Conservation (phyloP, 2,888 invertebrate genomes). For the Megaustenia siamemsis region DNA sequence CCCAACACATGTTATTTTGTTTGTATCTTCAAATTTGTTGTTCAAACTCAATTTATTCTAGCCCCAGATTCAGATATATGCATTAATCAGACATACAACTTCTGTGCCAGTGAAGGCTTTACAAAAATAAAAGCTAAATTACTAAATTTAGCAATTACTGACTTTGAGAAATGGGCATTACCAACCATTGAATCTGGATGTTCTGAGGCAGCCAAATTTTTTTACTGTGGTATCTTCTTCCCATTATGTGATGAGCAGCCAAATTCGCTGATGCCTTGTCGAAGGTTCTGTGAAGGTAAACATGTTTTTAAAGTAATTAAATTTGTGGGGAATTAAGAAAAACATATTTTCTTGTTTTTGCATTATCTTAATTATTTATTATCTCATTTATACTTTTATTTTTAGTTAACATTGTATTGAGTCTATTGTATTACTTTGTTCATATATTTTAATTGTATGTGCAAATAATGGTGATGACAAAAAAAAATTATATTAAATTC, state of each 20-base stretch:
- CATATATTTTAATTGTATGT: too few relatives aligned
- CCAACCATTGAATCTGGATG: conserved; percentile 49
- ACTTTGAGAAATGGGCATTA: conserved; percentile 56
- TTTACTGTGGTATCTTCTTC: conserved; percentile 66
- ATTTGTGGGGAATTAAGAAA: too few relatives aligned
- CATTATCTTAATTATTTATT: too few relatives aligned
- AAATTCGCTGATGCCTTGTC: neutral
- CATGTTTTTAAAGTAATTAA: too few relatives aligned
- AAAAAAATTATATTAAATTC: too few relatives aligned
- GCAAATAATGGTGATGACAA: too few relatives aligned
- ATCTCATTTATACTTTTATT: too few relatives aligned
- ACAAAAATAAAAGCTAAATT: neutral
- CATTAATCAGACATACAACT: conserved; percentile 53
- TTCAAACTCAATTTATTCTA: neutral
- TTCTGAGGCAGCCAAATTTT: conserved; percentile 59
- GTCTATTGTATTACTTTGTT: too few relatives aligned
- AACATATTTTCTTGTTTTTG: too few relatives aligned
- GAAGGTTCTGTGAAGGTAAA: neutral
- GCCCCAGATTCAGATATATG: conserved; percentile 57
- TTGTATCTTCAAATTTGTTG: neutral
- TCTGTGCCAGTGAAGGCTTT: conserved; percentile 61
- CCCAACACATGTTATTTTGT: neutral
- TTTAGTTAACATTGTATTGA: too few relatives aligned
- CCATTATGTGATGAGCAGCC: conserved; percentile 62
- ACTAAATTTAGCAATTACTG: conserved; percentile 20